These are phyloP conservation scores for Botia kubotai DNA, from an alignment of 2,797 vertebrate species.

Conservation along the genomic window DNA sequence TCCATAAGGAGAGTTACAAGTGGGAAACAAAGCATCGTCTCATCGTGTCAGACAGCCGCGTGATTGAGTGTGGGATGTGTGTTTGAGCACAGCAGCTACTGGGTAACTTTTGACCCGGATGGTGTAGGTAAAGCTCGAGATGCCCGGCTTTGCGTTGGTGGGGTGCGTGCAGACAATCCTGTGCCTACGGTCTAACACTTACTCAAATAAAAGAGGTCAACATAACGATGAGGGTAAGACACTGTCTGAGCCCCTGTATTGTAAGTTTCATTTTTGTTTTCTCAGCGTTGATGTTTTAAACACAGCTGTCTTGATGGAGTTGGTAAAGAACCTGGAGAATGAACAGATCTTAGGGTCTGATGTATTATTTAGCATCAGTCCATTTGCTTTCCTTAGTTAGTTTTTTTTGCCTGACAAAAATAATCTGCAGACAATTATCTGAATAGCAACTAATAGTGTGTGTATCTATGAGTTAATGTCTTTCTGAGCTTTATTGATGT, in stretches of 20 bases:
- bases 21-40: conserved; percentile 15
- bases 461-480: background rate
- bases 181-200: conserved; percentile 7
- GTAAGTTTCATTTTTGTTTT: background rate
- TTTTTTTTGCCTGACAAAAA: too few species aligned
- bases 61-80: background rate
- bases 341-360: background rate
- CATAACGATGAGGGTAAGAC: conserved; percentile 18
- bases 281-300: background rate
- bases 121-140: conserved; percentile 6
- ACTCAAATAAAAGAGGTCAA: conserved; percentile 29
- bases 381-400: too few species aligned
- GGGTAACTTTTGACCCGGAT: conserved; percentile 25
- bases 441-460: too few species aligned
- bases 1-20: background rate
- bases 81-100: background rate
- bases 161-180: background rate
- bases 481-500: background rate
- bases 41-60: background rate
- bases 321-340: background rate
- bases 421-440: too few species aligned
- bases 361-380: background rate
- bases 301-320: background rate
- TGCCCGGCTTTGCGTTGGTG: conserved; percentile 28
- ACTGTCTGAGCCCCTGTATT: background rate